Conservation (phyloP, 2,888 invertebrate genomes). For the Phasia obesa region DNA sequence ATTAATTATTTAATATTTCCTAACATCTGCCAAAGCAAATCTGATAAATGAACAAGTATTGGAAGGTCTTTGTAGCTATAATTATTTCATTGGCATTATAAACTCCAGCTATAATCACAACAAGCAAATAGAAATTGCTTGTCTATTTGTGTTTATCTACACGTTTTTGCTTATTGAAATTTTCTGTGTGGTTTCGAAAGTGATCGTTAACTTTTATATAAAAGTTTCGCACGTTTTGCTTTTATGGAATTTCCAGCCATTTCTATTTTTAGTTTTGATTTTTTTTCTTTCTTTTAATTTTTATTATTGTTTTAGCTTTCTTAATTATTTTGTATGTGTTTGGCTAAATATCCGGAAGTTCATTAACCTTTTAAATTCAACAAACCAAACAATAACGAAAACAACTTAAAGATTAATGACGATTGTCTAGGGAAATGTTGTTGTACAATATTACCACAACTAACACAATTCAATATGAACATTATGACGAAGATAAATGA, state of each 20-base stretch:
- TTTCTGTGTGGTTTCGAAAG: slow-evolving; percentile 48
- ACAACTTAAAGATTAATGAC: not conserved
- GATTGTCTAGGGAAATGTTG: no score
- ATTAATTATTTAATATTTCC: no score
- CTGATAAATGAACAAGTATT: not conserved
- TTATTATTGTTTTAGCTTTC: not conserved
- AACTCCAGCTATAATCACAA: not conserved
- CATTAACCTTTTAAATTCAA: slow-evolving; percentile 76
- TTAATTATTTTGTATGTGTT: slow-evolving; percentile 9
- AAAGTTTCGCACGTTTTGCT: slow-evolving; percentile 52
- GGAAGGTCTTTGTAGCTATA: not conserved
- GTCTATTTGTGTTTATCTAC: slow-evolving; percentile 4
- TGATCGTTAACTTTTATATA: slow-evolving; percentile 41
- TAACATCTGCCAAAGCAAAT: no score
- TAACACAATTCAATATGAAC: no score
- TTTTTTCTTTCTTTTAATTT: not conserved
- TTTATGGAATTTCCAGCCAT: slow-evolving; percentile 58
- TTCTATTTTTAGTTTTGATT: slow-evolving; percentile 29
- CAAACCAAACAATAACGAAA: slow-evolving; percentile 15
- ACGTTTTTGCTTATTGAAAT: slow-evolving; percentile 24
- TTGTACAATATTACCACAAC: no score
- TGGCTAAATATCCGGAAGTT: slow-evolving; percentile 77
- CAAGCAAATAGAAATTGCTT: slow-evolving; percentile 1
- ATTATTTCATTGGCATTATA: not conserved
- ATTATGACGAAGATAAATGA: no score